These are phyloP conservation scores for Rhynchopsitta pachyrhyncha DNA, from an alignment of 2,113 vertebrate species.

Conservation along the genomic window DNA sequence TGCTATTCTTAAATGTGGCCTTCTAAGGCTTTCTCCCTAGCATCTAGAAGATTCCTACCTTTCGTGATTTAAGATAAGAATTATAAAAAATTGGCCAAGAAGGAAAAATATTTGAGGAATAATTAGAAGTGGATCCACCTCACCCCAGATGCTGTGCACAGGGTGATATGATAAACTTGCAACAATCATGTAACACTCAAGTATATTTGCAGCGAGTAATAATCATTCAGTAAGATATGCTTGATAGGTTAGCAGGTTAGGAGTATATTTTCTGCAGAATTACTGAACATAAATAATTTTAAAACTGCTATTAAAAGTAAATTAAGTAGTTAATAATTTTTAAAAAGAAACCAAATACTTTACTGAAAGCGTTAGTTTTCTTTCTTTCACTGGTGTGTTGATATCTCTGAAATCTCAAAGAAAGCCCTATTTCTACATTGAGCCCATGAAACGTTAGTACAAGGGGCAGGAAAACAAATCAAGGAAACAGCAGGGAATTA, in stretches of 20 bases:
- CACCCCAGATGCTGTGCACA: neutral
- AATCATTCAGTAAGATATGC: neutral
- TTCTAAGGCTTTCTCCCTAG: neutral
- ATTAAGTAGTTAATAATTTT: neutral
- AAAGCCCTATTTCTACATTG: neutral
- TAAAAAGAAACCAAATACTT: neutral
- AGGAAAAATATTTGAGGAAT: neutral
- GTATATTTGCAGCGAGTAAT: neutral
- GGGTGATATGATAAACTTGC: neutral
- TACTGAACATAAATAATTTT: neutral
- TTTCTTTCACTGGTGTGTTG: neutral
- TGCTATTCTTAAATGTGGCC: neutral
- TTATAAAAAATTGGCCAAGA: neutral
- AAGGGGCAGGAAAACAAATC: neutral
- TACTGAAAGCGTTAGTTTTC: neutral
- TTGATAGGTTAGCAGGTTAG: neutral
- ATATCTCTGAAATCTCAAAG: neutral
- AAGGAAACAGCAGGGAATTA: neutral
- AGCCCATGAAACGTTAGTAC: slow-evolving; percentile 2
- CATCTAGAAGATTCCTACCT: neutral
- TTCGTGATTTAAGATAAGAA: neutral
- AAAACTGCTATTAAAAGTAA: neutral
- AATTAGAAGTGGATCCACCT: neutral
- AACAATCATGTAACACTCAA: neutral
- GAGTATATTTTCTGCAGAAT: neutral